Base-by-base conservation (phyloP, 1,140 invertebrate genomes). In the Drosophila melanica region DNA sequence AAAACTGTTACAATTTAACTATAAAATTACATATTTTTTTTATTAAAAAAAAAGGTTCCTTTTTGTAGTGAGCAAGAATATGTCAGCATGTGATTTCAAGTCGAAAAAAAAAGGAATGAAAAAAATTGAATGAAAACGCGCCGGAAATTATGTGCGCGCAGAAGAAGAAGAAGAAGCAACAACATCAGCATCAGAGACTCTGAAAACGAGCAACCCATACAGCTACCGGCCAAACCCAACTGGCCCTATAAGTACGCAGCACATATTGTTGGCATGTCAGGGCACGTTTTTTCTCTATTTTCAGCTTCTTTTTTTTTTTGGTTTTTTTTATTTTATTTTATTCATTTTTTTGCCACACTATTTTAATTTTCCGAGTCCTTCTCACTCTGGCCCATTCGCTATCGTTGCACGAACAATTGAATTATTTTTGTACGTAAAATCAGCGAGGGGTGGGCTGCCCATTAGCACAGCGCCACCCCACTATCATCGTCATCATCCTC, bases 81-180 rank as follows among this genome's bases (percentile, higher is more conserved):
- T 80, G 77, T 90, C 84, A 89, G 84, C 84, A 89, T 89, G 84
- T 89, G 84, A 89, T 89, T 84, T 64, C 65, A 70, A 67, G 59
- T 3, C 64, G 73, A 72, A 84, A 79, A 76, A 68, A 68, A 71
- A n/a, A n/a, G n/a, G n/a, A n/a, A n/a, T n/a, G 73, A 72, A 84
- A 79, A 76, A 68, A 68, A 71, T 77, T 72, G 69, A 86, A 81
- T 86, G 77, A 82, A 86, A 87, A 74, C 42, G 53, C 44, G 57
- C 89, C 89, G 89, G 89, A 90, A 85, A 90, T 90, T 90, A 90
- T 90, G 84, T 91, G 89, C 89, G 89, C 84, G 66, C 65, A 51
- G 62, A 48, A 53, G 45, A 66, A 51, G 39, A 14, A 30, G 30
- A 51, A 66, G 16, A n/a, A 69, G 59, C 20, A 70, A 57, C 58